A percentile compares a stretch with the other conserved stretches of the same genome.
Conservation (phyloP, 92 coral and sea anemone species). For the Heliopora coerulea region DNA sequence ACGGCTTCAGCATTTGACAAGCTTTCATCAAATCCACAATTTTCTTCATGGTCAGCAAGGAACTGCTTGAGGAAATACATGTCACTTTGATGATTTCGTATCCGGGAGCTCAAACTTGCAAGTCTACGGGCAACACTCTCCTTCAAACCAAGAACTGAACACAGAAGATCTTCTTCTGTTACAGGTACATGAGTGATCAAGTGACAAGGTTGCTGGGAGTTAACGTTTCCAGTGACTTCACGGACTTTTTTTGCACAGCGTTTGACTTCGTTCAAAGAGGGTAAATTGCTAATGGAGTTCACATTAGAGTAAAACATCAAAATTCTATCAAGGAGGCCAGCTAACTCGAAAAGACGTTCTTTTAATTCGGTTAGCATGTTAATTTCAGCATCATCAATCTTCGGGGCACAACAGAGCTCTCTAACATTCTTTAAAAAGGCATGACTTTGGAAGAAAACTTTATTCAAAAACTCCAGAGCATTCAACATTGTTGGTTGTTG, state of each 20-base stretch:
- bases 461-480: neutral
- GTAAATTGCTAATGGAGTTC: neutral
- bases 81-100: conserved; percentile 20
- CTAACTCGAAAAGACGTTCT: neutral
- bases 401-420: neutral
- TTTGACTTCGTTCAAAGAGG: conserved; percentile 5
- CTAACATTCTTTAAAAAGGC: neutral
- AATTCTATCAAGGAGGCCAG: conserved; percentile 19
- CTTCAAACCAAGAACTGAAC: conserved; percentile 15
- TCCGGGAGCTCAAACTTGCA: neutral
- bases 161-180: neutral
- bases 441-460: conserved; percentile 5
- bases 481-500: neutral
- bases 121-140: neutral
- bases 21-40: neutral
- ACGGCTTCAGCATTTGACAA: neutral
- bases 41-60: neutral
- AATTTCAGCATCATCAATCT: neutral
- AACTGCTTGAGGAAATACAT: neutral
- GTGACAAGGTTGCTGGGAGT: neutral
- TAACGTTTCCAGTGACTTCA: neutral
- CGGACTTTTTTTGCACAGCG: conserved; percentile 11
- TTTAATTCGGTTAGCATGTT: neutral
- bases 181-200: neutral
- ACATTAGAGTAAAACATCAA: conserved; percentile 9